Conservation (phyloP, 2,888 invertebrate species). For the Bellardia bayeri region DNA sequence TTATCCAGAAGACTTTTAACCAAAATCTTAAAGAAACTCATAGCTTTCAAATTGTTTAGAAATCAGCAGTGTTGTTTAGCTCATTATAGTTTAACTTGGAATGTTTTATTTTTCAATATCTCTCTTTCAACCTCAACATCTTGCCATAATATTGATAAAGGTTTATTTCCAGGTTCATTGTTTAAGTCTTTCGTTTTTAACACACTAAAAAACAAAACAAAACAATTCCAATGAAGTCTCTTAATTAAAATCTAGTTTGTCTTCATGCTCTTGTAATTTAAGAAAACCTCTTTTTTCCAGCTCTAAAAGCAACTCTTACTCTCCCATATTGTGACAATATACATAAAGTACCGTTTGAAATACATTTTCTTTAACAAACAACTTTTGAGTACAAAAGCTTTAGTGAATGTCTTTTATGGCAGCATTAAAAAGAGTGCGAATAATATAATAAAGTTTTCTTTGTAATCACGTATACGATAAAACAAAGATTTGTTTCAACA, state of each 20-base stretch:
- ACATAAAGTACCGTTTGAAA: slow-evolving; percentile 45
- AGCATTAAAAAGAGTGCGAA: neutral
- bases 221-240: neutral
- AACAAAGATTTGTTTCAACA: neutral
- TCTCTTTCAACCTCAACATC: neutral
- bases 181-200: slow-evolving; percentile 60
- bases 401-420: neutral
- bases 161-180: slow-evolving; percentile 18
- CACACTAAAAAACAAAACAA: neutral
- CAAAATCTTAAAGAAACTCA: too few species aligned
- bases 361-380: slow-evolving; percentile 9
- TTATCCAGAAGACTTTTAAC: too few species aligned
- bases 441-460: slow-evolving; percentile 17
- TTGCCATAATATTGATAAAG: neutral
- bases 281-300: slow-evolving; percentile 1
- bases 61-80: too few species aligned
- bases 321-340: neutral
- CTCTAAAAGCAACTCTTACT: neutral
- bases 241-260: neutral
- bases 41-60: too few species aligned
- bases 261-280: neutral
- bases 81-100: too few species aligned
- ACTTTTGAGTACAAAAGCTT: slow-evolving; percentile 46
- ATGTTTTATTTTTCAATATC: too few species aligned
- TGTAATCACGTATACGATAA: slow-evolving; percentile 51